Percentiles rank a stretch among this genome's conserved stretches.
phyloP scores from a whole-genome alignment of 2,113 vertebrate species.

The Malurus melanocephalus region DNA sequence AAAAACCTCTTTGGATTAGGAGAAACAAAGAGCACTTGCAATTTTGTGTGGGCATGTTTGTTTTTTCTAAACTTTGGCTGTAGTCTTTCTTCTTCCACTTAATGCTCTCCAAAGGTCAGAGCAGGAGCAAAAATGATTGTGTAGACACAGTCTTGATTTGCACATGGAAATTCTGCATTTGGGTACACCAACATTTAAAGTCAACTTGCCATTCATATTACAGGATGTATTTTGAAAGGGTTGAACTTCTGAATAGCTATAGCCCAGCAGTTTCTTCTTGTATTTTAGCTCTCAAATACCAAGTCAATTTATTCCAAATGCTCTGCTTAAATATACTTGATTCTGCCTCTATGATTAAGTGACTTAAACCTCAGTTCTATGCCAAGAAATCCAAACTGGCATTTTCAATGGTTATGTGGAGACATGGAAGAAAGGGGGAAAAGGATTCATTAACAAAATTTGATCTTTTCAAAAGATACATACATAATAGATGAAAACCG shows the following conservation, averaged over 20 bases:
- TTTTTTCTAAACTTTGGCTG: background rate
- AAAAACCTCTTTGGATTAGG: background rate
- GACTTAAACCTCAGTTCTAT: background rate
- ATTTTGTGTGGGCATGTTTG: conserved; percentile 1
- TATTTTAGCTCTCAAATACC: background rate
- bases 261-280: background rate
- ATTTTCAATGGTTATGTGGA: background rate
- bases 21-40: conserved; percentile 10
- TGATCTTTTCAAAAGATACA: background rate
- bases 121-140: background rate
- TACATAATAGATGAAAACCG: background rate
- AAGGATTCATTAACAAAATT: background rate
- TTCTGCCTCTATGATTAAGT: background rate
- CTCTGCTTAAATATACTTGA: background rate
- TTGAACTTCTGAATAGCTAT: background rate
- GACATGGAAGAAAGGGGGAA: background rate
- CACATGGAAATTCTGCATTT: background rate
- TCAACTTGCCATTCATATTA: background rate
- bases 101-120: conserved; percentile 2
- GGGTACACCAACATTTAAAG: background rate
- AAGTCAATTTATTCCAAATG: background rate
- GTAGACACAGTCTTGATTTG: background rate
- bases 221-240: background rate
- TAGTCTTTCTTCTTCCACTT: background rate
- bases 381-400: background rate